Conservation (phyloP, 2,797 vertebrate genomes). For the Adrianichthys oophorus region DNA sequence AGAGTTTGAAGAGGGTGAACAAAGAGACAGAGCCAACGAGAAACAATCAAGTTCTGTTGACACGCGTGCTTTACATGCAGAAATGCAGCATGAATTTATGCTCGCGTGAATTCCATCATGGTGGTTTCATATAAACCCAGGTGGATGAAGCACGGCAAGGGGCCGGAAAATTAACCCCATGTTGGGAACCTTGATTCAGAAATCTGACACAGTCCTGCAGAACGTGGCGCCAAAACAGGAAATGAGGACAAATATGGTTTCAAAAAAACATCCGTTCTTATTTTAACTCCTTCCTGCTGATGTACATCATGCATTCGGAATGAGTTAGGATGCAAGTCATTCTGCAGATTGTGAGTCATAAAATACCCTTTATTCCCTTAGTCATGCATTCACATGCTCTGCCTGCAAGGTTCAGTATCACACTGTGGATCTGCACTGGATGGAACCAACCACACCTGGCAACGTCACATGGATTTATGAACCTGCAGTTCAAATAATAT, state of each 20-base stretch:
- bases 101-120: constrained; percentile 42
- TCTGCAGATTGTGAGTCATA: not conserved
- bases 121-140: constrained; percentile 49
- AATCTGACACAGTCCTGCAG: not conserved
- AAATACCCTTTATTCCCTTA: too few relatives aligned
- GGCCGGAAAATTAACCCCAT: constrained; percentile 35
- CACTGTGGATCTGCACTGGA: too few relatives aligned
- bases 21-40: constrained; percentile 5
- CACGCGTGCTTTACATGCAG: constrained; percentile 10
- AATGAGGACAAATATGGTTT: constrained; percentile 6
- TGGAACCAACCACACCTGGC: too few relatives aligned
- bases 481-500: too few relatives aligned
- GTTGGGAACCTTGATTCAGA: not conserved
- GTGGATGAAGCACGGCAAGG: constrained; percentile 35
- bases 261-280: not conserved
- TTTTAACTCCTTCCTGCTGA: not conserved
- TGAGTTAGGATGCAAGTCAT: not conserved
- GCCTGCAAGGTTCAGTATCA: too few relatives aligned
- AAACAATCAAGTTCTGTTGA: constrained; percentile 19
- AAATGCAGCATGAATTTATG: constrained; percentile 1
- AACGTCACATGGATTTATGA: too few relatives aligned
- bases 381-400: too few relatives aligned
- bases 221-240: not conserved
- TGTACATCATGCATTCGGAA: too few relatives aligned
- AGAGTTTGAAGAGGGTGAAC: constrained; percentile 10